Conservation (phyloP, 2,888 invertebrate species). For the Ptycholaimellus sp. region DNA sequence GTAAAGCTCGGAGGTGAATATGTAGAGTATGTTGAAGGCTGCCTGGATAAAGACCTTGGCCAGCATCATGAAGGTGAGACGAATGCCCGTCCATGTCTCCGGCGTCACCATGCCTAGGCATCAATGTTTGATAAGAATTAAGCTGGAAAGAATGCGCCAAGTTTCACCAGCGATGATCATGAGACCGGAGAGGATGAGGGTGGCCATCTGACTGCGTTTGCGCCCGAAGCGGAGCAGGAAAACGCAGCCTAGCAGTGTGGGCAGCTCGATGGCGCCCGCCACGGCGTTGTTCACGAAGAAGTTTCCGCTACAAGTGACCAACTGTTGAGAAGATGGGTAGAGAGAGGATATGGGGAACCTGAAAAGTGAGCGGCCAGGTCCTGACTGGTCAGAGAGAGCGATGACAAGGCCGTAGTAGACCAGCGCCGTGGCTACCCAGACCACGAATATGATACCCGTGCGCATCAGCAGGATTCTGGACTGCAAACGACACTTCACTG, state of each 20-base stretch:
- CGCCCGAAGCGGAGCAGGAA: slow-evolving; percentile 20
- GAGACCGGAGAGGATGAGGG: slow-evolving; percentile 17
- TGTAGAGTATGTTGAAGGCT: slow-evolving; percentile 25
- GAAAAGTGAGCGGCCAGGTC: slow-evolving; percentile 21
- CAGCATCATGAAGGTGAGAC: slow-evolving; percentile 18
- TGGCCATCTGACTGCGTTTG: slow-evolving; percentile 17
- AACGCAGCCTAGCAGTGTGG: slow-evolving; percentile 20
- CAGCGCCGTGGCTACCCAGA: slow-evolving; percentile 25
- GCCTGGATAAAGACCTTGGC: slow-evolving; percentile 23
- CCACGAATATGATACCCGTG: slow-evolving; percentile 18
- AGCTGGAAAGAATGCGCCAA: neutral
- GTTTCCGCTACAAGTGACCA: no score
- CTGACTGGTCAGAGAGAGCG: slow-evolving; percentile 18
- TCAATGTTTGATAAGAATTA: neutral
- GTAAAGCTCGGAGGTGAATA: slow-evolving; percentile 24
- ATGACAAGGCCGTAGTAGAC: slow-evolving; percentile 26
- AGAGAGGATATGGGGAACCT: no score
- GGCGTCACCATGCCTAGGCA: no score
- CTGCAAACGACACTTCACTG: slow-evolving; percentile 1
- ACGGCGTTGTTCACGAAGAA: slow-evolving; percentile 15
- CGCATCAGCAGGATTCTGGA: slow-evolving; percentile 10
- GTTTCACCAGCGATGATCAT: slow-evolving; percentile 13
- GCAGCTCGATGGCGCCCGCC: slow-evolving; percentile 21
- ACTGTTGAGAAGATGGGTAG: no score
- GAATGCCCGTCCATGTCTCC: no score